These are phyloP conservation scores for Chunga burmeisteri DNA, from an alignment of 2,113 vertebrate genomes.

Conservation along the genomic window DNA sequence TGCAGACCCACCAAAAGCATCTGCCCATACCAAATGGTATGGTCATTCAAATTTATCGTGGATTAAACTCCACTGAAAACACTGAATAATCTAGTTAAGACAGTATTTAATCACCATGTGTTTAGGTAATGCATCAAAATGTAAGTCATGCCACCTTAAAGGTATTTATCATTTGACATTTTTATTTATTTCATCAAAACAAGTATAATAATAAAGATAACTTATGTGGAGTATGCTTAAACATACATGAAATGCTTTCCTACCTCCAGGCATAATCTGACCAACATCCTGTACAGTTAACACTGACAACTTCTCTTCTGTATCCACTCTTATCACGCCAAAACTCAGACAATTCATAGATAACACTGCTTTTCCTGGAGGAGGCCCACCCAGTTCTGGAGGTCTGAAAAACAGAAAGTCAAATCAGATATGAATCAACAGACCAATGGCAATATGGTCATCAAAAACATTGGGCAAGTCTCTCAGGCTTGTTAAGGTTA, in stretches of 20 bases:
- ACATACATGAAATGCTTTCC: neutral
- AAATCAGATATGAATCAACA: neutral
- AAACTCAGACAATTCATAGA: slow-evolving; percentile 94
- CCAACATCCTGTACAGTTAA: slow-evolving; percentile 95
- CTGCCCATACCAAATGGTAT: neutral
- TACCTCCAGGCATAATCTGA: slow-evolving; percentile 95
- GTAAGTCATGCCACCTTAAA: neutral
- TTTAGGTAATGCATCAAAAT: neutral
- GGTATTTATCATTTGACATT: neutral
- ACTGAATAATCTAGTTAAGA: neutral
- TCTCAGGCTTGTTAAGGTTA: neutral
- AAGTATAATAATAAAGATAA: neutral
- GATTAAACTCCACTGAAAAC: neutral
- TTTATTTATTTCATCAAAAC: neutral
- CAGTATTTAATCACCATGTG: neutral
- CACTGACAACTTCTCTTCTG: slow-evolving; percentile 93
- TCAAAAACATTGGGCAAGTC: neutral
- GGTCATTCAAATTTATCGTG: neutral
- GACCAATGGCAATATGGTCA: neutral
- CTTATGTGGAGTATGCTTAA: neutral
- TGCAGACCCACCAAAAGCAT: neutral
- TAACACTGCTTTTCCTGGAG: slow-evolving; percentile 90
- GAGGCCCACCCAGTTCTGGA: slow-evolving; percentile 87
- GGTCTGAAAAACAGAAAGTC: slow-evolving; percentile 76
- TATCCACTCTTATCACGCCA: slow-evolving; percentile 90